Evolutionary conservation across 2,113 vertebrate species (phyloP).

Genomic region (Pogona vitticeps): DNA sequence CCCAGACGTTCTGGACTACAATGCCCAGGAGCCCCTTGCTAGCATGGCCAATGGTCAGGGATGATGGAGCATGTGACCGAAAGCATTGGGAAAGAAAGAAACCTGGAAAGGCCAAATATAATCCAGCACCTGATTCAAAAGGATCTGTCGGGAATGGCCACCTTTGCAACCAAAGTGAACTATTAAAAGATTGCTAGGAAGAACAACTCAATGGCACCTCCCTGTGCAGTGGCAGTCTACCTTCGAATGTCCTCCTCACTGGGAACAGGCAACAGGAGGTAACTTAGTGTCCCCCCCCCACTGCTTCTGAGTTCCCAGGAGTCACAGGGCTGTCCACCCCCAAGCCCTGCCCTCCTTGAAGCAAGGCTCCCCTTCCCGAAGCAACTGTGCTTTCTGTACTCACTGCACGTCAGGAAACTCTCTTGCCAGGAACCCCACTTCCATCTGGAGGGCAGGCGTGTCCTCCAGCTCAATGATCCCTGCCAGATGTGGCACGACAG

Average conservation of each 20-base stretch:
- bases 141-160: too few relatives aligned
- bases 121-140: not conserved
- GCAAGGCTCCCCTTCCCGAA: not conserved
- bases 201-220: not conserved
- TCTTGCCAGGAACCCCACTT: constrained; percentile 85
- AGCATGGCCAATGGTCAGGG: too few relatives aligned
- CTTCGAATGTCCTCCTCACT: not conserved
- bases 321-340: too few relatives aligned
- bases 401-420: constrained; percentile 93
- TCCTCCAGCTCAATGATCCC: constrained; percentile 91
- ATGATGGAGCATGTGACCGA: too few relatives aligned
- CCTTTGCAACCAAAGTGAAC: too few relatives aligned
- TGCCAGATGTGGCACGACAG: constrained; percentile 83
- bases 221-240: not conserved
- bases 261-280: not conserved
- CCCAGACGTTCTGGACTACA: too few relatives aligned
- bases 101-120: too few relatives aligned
- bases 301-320: too few relatives aligned
- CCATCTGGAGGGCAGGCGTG: constrained; percentile 90
- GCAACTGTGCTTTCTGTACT: not conserved
- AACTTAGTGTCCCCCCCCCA: too few relatives aligned
- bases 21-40: too few relatives aligned
- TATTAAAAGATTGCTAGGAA: not conserved
- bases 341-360: not conserved
- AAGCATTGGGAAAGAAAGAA: not conserved